phyloP scores from a whole-genome alignment of 2,888 invertebrate species.

The Adelognathus sp. region DNA sequence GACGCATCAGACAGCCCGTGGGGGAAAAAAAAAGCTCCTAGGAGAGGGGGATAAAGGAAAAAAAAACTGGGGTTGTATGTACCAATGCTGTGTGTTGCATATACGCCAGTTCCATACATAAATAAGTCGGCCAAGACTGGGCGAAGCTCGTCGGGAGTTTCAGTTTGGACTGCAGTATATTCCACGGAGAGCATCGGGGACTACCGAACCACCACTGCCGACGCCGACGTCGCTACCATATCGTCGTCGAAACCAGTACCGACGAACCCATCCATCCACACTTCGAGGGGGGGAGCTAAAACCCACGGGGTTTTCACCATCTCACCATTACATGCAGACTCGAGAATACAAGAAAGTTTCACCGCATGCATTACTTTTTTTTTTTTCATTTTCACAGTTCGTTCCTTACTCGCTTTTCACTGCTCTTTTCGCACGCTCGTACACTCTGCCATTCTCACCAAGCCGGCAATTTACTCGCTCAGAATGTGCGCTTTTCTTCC shows the following conservation, averaged over 20 bases:
- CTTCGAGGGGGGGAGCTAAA: constrained; percentile 30
- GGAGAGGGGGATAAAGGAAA: constrained; percentile 9
- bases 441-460: neutral
- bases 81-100: constrained; percentile 51
- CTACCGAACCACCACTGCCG: constrained; percentile 26
- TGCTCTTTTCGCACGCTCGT: neutral
- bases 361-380: neutral
- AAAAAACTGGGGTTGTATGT: neutral
- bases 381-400: neutral
- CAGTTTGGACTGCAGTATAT: constrained; percentile 68
- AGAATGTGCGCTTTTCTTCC: neutral
- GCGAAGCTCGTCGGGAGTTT: constrained; percentile 61
- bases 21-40: constrained; percentile 24
- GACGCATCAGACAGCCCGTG: neutral
- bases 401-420: neutral
- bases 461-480: neutral
- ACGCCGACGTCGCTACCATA: neutral
- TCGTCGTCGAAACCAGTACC: neutral
- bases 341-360: constrained; percentile 35
- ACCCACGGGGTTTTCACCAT: neutral
- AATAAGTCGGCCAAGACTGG: constrained; percentile 66
- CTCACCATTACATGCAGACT: constrained; percentile 3
- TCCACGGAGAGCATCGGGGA: constrained; percentile 57
- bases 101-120: constrained; percentile 69
- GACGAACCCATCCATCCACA: constrained; percentile 37